A percentile compares a stretch with the other conserved stretches of the same genome.
These are phyloP conservation scores for Scomberomorus guttatus DNA, from an alignment of 2,797 vertebrate species.

Conservation along the genomic window DNA sequence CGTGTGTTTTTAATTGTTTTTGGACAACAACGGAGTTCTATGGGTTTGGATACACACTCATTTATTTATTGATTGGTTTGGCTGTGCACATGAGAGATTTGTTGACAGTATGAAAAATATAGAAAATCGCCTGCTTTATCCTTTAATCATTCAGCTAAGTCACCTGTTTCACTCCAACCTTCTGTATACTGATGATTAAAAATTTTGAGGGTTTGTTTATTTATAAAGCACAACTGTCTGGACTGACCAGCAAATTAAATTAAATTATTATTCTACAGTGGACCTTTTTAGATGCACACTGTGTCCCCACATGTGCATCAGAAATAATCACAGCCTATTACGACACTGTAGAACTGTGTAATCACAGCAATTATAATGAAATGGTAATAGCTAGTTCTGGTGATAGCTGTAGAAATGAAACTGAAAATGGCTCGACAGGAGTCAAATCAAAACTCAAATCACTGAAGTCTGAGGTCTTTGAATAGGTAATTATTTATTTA, in stretches of 20 bases:
- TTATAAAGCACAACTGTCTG: not conserved
- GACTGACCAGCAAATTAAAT: not conserved
- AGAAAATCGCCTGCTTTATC: too few relatives aligned
- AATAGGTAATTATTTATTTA: too few relatives aligned
- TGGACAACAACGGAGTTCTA: too few relatives aligned
- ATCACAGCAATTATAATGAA: conserved; percentile 2
- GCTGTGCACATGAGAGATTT: too few relatives aligned
- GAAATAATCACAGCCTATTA: not conserved
- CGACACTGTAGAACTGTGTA: not conserved
- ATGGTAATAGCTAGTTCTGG: not conserved
- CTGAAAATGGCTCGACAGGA: not conserved
- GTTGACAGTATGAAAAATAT: too few relatives aligned
- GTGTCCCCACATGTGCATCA: conserved; percentile 4
- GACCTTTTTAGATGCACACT: not conserved
- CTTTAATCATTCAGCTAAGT: not conserved
- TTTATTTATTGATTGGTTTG: too few relatives aligned
- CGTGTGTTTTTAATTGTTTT: too few relatives aligned
- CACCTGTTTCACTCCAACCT: not conserved
- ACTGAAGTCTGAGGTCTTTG: not conserved
- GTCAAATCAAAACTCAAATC: not conserved
- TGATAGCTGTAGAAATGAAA: not conserved
- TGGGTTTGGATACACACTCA: too few relatives aligned
- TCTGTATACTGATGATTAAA: not conserved
- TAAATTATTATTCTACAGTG: not conserved
- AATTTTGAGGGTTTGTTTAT: not conserved